Conservation (phyloP, 2,888 invertebrate genomes). For the Phortica magna region DNA sequence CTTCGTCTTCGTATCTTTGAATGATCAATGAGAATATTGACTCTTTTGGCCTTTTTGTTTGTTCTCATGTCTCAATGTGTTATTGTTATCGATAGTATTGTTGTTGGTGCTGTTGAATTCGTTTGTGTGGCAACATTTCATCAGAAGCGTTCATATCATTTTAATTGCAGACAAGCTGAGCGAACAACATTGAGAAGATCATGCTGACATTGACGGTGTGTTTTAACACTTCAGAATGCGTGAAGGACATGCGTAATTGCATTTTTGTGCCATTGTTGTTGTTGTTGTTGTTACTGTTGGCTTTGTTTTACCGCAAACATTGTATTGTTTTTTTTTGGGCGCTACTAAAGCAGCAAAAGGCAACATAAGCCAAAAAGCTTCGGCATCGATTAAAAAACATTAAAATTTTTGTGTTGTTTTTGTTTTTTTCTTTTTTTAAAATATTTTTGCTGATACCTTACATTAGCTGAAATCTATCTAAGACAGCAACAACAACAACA, state of each 20-base stretch:
- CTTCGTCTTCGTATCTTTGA: too few relatives aligned
- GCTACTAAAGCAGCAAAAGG: not conserved
- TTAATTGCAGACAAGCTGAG: conserved; percentile 36
- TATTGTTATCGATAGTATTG: not conserved
- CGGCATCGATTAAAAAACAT: not conserved
- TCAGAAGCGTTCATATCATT: not conserved
- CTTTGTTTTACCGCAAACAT: conserved; percentile 30
- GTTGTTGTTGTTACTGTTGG: conserved; percentile 4
- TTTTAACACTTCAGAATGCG: conserved; percentile 59
- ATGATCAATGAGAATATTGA: too few relatives aligned
- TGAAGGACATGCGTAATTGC: conserved; percentile 64
- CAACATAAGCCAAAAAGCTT: not conserved
- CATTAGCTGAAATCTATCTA: conserved; percentile 37
- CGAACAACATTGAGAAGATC: not conserved
- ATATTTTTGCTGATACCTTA: not conserved
- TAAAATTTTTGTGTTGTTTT: conserved; percentile 46
- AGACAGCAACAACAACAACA: not conserved
- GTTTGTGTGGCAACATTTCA: conserved; percentile 39
- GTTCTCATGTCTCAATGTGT: not conserved
- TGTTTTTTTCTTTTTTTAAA: conserved; percentile 33
- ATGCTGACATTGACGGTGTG: conserved; percentile 36
- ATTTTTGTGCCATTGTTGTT: conserved; percentile 40
- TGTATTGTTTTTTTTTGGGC: not conserved
- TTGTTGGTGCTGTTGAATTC: not conserved
- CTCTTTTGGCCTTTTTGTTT: too few relatives aligned